Percentiles rank a stretch among this genome's conserved stretches.
Evolutionary conservation across 1,140 invertebrate species (phyloP).

Genomic region (Sipha flava): DNA sequence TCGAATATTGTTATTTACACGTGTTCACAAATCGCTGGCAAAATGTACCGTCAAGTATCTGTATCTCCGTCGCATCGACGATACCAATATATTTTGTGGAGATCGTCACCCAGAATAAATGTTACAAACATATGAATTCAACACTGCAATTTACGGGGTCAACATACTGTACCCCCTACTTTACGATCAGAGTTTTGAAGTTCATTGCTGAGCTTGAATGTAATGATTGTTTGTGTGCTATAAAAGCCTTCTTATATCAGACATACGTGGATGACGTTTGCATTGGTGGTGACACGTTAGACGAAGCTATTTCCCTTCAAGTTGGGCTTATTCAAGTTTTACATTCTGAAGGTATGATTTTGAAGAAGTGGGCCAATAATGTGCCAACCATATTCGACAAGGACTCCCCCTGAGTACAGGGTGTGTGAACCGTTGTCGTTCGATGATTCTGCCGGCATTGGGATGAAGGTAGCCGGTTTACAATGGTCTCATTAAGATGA

Average conservation of each 20-base stretch:
- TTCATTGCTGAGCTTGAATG: slow-evolving; percentile 39
- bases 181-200: slow-evolving; percentile 41
- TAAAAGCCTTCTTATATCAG: neutral
- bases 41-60: neutral
- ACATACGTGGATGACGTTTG: slow-evolving; percentile 19
- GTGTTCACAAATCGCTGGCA: too few species aligned
- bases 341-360: neutral
- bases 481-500: neutral
- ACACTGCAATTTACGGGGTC: slow-evolving; percentile 41
- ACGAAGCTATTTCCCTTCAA: neutral
- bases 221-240: neutral
- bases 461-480: neutral
- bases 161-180: slow-evolving; percentile 40
- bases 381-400: neutral
- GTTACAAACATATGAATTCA: slow-evolving; percentile 39
- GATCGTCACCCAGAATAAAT: slow-evolving; percentile 36
- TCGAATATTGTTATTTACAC: too few species aligned
- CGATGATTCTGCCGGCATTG: neutral
- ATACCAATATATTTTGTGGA: slow-evolving; percentile 44
- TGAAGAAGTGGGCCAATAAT: neutral
- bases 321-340: neutral
- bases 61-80: slow-evolving; percentile 29
- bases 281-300: neutral
- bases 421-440: neutral
- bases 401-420: neutral